Conservation (phyloP, 35 echinoderm and acorn worm genomes). For the Ptychodera flava region DNA sequence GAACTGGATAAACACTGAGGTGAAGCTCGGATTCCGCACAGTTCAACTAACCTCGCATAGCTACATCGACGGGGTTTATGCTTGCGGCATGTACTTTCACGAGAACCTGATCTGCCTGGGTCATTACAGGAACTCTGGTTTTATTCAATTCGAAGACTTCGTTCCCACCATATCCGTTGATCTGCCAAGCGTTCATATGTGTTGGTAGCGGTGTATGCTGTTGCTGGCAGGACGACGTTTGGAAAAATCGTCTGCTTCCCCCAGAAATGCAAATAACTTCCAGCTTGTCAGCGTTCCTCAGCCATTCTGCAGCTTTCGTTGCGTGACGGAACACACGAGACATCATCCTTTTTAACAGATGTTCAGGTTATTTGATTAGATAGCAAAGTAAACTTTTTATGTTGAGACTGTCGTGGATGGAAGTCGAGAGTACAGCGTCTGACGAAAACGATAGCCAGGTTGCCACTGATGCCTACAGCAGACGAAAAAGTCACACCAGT, state of each 20-base stretch:
- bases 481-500: too few species aligned
- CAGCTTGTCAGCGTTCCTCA: not conserved
- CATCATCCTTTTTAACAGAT: too few species aligned
- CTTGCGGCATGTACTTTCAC: conserved; percentile 86
- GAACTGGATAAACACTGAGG: too few species aligned
- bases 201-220: not conserved
- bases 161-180: conserved; percentile 70
- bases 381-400: too few species aligned
- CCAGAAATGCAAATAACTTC: too few species aligned
- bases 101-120: conserved; percentile 58
- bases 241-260: not conserved
- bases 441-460: too few species aligned
- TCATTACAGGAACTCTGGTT: conserved; percentile 52
- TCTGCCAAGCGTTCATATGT: conserved; percentile 78
- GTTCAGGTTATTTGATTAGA: too few species aligned
- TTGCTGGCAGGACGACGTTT: not conserved
- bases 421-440: too few species aligned
- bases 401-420: too few species aligned
- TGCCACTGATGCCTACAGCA: too few species aligned
- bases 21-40: too few species aligned
- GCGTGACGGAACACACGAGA: not conserved
- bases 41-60: conserved; percentile 34
- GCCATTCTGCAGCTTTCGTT: not conserved
- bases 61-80: conserved; percentile 79
- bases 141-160: conserved; percentile 51